Conservation (phyloP, 2,888 invertebrate genomes). For the Cosmia trapezina region DNA sequence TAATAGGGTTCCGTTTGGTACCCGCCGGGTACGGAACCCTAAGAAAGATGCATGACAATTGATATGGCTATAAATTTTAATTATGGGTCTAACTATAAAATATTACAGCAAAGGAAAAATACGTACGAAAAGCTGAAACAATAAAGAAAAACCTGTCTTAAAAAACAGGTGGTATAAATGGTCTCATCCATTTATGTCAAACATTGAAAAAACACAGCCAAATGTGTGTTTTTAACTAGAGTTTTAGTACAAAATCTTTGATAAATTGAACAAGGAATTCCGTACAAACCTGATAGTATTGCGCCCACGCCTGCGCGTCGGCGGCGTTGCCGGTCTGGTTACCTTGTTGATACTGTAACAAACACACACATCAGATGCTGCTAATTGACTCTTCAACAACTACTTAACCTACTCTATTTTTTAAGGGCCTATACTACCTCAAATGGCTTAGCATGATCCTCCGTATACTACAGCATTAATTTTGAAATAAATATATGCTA, state of each 20-base stretch:
- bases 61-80: background rate
- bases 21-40: too few relatives aligned
- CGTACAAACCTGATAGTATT: conserved; percentile 84
- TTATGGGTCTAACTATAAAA: background rate
- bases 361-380: conserved; percentile 7
- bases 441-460: too few relatives aligned
- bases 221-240: background rate
- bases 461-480: too few relatives aligned
- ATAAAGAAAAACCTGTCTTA: background rate
- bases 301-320: conserved; percentile 86
- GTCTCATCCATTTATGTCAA: too few relatives aligned
- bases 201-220: background rate
- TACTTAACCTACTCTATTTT: background rate
- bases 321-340: conserved; percentile 71
- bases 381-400: background rate
- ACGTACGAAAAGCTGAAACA: conserved; percentile 39
- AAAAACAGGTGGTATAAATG: background rate
- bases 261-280: background rate
- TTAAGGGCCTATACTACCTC: too few relatives aligned
- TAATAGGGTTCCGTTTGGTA: too few relatives aligned
- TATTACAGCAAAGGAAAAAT: background rate
- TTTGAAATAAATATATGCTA: too few relatives aligned
- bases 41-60: too few relatives aligned
- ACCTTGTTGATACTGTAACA: conserved; percentile 75
- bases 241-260: background rate